phyloP scores from a whole-genome alignment of 1,140 invertebrate species.

The Zophobas atratus region DNA sequence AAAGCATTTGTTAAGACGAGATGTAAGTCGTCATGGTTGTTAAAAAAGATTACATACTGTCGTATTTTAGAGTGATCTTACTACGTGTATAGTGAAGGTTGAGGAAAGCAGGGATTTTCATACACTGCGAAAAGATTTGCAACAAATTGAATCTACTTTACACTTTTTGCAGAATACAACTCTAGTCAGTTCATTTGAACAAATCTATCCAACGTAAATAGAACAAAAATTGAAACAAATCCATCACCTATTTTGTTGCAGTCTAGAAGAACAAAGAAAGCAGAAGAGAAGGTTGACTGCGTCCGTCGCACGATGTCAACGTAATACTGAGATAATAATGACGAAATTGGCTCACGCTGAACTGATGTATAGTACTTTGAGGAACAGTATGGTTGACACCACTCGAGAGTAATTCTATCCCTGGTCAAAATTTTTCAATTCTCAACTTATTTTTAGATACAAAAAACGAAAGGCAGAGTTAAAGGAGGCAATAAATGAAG shows the following conservation, averaged over 20 bases:
- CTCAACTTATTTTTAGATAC: constrained; percentile 67
- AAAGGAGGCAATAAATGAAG: constrained; percentile 66
- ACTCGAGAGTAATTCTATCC: constrained; percentile 62
- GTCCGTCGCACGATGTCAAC: constrained; percentile 69
- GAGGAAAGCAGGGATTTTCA: constrained; percentile 65
- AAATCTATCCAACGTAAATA: constrained; percentile 68
- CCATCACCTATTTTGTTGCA: constrained; percentile 56
- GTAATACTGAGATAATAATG: constrained; percentile 70
- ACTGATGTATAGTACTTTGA: constrained; percentile 70
- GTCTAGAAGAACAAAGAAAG: constrained; percentile 73
- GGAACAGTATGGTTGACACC: constrained; percentile 72
- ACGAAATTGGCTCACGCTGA: constrained; percentile 72
- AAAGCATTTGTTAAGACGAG: constrained; percentile 73
- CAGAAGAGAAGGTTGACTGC: constrained; percentile 70
- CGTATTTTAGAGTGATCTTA: constrained; percentile 67
- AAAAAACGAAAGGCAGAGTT: constrained; percentile 70
- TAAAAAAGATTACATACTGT: constrained; percentile 12
- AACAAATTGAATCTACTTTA: constrained; percentile 71
- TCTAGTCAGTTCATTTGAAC: constrained; percentile 68
- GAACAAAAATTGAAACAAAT: constrained; percentile 11
- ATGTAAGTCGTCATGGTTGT: constrained; percentile 66
- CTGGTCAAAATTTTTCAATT: constrained; percentile 48
- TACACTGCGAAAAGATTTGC: constrained; percentile 68
- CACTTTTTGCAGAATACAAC: constrained; percentile 69
- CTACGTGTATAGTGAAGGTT: constrained; percentile 61